A percentile compares a stretch with the other conserved stretches of the same genome.
phyloP scores from a whole-genome alignment of 1,140 invertebrate genomes.

The Elymnias hypermnestra region DNA sequence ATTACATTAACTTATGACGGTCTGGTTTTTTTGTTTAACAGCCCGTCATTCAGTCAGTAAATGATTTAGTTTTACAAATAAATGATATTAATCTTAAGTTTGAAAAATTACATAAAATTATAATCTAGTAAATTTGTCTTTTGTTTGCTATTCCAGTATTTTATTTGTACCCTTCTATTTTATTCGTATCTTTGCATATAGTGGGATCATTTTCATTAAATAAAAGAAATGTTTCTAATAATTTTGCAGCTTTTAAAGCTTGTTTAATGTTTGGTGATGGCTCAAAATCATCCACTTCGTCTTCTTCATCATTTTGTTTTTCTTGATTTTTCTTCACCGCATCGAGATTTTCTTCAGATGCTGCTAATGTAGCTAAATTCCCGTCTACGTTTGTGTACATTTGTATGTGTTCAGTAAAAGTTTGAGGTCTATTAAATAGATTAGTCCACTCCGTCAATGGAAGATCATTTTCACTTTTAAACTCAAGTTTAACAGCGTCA shows the following conservation, averaged over 20 bases:
- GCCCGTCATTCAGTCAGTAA: no score
- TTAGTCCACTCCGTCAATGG: slow-evolving; percentile 30
- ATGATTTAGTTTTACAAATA: no score
- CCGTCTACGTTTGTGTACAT: slow-evolving; percentile 29
- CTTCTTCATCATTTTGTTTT: slow-evolving; percentile 27
- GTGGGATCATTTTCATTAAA: background rate
- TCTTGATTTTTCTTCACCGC: slow-evolving; percentile 26
- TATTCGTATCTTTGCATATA: background rate
- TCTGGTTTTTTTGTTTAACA: no score
- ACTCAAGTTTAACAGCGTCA: slow-evolving; percentile 18
- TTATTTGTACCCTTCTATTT: no score
- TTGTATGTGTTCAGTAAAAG: slow-evolving; percentile 27
- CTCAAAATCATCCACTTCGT: slow-evolving; percentile 26
- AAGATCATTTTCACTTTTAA: slow-evolving; percentile 25
- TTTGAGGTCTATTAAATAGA: slow-evolving; percentile 25
- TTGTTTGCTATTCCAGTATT: background rate
- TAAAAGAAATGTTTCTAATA: slow-evolving; percentile 16
- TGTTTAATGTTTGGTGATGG: slow-evolving; percentile 27
- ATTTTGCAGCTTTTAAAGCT: slow-evolving; percentile 27
- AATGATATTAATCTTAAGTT: no score
- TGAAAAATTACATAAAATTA: no score
- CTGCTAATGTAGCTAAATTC: slow-evolving; percentile 23
- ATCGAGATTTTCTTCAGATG: slow-evolving; percentile 29
- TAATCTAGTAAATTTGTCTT: background rate
- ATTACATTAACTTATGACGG: no score